Base-by-base conservation (phyloP, 2,888 invertebrate species). In the Tipula lateralis region DNA sequence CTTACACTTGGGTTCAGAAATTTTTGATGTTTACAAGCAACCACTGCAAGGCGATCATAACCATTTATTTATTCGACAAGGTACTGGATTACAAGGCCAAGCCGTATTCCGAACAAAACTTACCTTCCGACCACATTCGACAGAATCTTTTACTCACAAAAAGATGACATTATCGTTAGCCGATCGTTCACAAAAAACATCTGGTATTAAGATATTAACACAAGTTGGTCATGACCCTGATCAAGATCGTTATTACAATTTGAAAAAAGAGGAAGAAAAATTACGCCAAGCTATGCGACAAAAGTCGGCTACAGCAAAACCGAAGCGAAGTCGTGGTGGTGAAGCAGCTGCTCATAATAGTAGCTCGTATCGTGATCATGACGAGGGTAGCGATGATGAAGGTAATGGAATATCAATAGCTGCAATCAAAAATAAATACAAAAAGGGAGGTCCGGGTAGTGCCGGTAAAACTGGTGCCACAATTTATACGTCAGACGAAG, bases 101-200 rank as follows among this genome's bases (percentile, higher is more conserved):
- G 97, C 98, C 0, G 97, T 99, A 34, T 99, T 99, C 91, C 93
- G 97, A 66, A 98, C 98, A 0, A 99, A 99, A 90, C 91, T 99
- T 0, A 97, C 97, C 1, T 99, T 99, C 94, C 93, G 99, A 81
- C 99, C 99, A 0, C 98, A 99, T 89, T 99, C 99, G 0, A 99
- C 99, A 0, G 99, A 99, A 89, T 99, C 99, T 29, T 98, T 99
- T 91, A 99, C 99, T 0, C 99, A 99, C 90, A 94, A 98, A 87
- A 99, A 99, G 93, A 99, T 99, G 96, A 99, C 99, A 0, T 93
- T 99, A 91, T 99, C 98, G 0, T 92, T 99, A 87, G 99, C 99
- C 0, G 99, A 99, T 91, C 93, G 98, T 84, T 96, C 97, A 81
- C 95, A 96, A 84, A 98, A 98, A 91, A 96, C 97, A 0, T 95